phyloP scores from a whole-genome alignment of 2,113 vertebrate genomes.

The Cebidichthys violaceus region DNA sequence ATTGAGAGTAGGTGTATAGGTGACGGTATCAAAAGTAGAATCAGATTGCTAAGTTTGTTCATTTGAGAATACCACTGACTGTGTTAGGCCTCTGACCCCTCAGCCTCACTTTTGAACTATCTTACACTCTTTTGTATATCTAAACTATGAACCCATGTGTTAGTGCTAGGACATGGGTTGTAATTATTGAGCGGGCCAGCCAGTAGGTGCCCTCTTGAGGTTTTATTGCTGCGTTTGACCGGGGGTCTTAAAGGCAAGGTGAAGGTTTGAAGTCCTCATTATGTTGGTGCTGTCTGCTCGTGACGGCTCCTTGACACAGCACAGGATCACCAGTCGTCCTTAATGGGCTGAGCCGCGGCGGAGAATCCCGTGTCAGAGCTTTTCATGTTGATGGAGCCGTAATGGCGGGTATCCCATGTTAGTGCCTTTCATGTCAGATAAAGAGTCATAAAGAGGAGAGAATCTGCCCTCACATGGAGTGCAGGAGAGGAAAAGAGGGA shows the following conservation, averaged over 20 bases:
- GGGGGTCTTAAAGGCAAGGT: constrained; percentile 77
- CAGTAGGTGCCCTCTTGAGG: constrained; percentile 71
- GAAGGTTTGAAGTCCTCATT: constrained; percentile 84
- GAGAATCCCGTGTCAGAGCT: constrained; percentile 79
- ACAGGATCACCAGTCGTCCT: constrained; percentile 77
- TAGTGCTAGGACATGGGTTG: constrained; percentile 72
- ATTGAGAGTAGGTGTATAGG: background rate
- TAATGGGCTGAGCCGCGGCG: constrained; percentile 79
- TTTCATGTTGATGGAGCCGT: constrained; percentile 85
- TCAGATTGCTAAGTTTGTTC: constrained; percentile 31
- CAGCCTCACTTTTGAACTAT: constrained; percentile 50
- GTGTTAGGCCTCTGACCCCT: constrained; percentile 56
- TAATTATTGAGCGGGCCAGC: constrained; percentile 71
- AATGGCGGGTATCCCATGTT: constrained; percentile 83
- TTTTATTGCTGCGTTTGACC: constrained; percentile 80
- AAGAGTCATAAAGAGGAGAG: constrained; percentile 83
- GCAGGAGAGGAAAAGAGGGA: constrained; percentile 82
- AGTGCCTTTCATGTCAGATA: constrained; percentile 85
- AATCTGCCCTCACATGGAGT: constrained; percentile 80
- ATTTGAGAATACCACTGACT: constrained; percentile 40
- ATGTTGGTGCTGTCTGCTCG: constrained; percentile 73
- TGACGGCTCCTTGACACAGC: constrained; percentile 81
- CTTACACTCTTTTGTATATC: constrained; percentile 73
- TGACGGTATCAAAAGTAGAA: constrained; percentile 32
- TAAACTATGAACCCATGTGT: constrained; percentile 71